A percentile compares a stretch with the other conserved stretches of the same genome.
phyloP scores from a whole-genome alignment of 2,113 vertebrate species.

The Thalassarche chlororhynchos region DNA sequence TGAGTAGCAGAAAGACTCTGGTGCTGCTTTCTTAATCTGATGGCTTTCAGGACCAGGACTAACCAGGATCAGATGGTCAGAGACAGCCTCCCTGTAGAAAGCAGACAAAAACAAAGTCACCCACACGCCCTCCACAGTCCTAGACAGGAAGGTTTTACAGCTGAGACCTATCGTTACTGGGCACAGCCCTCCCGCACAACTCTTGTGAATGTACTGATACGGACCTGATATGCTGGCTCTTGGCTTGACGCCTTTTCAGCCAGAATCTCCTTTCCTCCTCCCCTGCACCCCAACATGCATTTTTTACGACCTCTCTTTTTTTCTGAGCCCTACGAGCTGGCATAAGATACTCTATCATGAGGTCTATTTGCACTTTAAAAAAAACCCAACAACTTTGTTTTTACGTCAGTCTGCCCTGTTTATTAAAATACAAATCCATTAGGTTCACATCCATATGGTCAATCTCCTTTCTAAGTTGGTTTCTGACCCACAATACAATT shows the following conservation, averaged over 20 bases:
- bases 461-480: slow-evolving; percentile 61
- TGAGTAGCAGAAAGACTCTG: neutral
- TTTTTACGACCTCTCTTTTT: neutral
- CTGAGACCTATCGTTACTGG: neutral
- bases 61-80: neutral
- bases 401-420: slow-evolving; percentile 49
- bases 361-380: slow-evolving; percentile 8
- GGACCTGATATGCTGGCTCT: neutral
- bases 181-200: neutral
- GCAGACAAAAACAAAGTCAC: neutral
- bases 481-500: slow-evolving; percentile 47
- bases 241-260: neutral
- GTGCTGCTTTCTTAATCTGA: neutral
- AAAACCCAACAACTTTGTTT: neutral
- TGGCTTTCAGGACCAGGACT: neutral
- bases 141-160: neutral
- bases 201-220: neutral
- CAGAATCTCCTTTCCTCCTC: neutral
- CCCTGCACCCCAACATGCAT: neutral
- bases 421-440: slow-evolving; percentile 68
- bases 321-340: neutral
- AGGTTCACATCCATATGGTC: slow-evolving; percentile 54
- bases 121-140: accelerated
- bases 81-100: neutral
- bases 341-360: neutral